These are phyloP conservation scores for Sinocyclocheilus maitianheensis DNA, from an alignment of 2,113 vertebrate genomes.

Conservation along the genomic window DNA sequence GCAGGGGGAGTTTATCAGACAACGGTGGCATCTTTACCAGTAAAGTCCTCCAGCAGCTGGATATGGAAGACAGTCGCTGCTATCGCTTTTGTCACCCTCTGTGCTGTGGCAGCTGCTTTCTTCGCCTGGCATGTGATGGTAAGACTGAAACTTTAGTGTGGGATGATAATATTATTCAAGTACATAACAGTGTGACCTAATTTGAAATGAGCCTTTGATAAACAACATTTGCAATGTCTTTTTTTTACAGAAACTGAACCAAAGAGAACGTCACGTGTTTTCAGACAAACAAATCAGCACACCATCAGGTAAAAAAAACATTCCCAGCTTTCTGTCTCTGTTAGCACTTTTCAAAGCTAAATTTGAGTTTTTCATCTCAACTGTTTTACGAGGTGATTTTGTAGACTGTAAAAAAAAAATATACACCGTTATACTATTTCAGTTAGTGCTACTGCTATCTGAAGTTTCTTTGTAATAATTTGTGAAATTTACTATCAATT, in stretches of 20 bases:
- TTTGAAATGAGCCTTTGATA: not conserved
- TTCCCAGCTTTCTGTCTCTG: not conserved
- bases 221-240: not conserved
- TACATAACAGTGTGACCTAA: not conserved
- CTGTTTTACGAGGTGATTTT: too few relatives aligned
- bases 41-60: slow-evolving; percentile 54
- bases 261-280: accelerated
- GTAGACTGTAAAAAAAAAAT: too few relatives aligned
- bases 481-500: too few relatives aligned
- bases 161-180: not conserved
- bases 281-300: not conserved
- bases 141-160: not conserved
- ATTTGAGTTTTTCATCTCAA: not conserved
- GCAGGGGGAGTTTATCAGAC: slow-evolving; percentile 54
- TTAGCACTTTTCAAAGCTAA: not conserved
- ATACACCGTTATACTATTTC: too few relatives aligned
- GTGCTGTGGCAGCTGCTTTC: slow-evolving; percentile 56
- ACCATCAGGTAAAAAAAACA: slow-evolving; percentile 9
- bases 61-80: slow-evolving; percentile 57
- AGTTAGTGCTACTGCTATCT: too few relatives aligned
- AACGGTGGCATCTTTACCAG: slow-evolving; percentile 56
- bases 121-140: slow-evolving; percentile 56
- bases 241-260: slow-evolving; percentile 1
- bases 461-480: too few relatives aligned
- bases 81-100: slow-evolving; percentile 53